Conservation (phyloP, 2,797 vertebrate species). For the Acrocephalus scirpaceus region DNA sequence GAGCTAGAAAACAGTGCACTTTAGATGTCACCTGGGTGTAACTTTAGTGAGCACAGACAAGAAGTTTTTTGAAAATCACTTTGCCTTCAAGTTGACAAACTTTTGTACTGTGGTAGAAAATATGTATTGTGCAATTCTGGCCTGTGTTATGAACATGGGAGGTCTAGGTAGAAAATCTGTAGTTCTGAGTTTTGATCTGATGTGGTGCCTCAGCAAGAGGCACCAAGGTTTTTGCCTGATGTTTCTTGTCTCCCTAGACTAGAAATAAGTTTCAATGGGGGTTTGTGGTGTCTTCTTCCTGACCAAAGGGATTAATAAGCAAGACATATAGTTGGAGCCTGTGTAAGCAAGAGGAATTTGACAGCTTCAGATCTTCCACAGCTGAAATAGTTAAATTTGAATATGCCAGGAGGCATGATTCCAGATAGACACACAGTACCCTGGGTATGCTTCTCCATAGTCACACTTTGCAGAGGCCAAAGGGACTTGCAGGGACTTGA, state of each 20-base stretch:
- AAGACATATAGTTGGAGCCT: background rate
- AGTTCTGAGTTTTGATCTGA: background rate
- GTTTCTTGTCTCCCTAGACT: background rate
- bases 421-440: background rate
- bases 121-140: background rate
- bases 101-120: background rate
- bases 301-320: background rate
- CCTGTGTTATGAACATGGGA: background rate
- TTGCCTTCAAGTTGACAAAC: background rate
- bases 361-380: background rate
- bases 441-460: background rate
- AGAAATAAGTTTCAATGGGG: background rate
- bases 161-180: background rate
- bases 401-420: background rate
- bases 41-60: background rate
- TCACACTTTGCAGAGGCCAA: background rate
- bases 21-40: background rate
- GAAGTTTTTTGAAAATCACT: background rate
- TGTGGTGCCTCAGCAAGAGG: background rate
- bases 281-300: background rate
- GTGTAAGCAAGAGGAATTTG: background rate
- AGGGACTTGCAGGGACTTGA: background rate
- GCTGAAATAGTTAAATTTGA: background rate
- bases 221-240: background rate
- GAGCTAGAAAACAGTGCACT: background rate